phyloP scores from a whole-genome alignment of 1,140 invertebrate species.

The Solen grandis region DNA sequence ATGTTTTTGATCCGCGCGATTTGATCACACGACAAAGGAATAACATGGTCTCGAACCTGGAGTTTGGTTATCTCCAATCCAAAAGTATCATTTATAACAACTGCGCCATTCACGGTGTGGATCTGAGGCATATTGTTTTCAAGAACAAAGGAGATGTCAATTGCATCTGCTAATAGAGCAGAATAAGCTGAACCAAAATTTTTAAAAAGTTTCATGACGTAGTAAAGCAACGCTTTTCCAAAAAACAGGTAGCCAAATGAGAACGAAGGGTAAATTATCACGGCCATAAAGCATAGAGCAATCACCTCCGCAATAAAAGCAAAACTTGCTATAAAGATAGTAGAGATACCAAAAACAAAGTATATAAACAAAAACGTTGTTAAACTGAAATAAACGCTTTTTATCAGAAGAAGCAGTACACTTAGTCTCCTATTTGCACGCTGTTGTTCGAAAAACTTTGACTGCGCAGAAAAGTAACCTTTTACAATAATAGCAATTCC shows the following conservation, averaged over 20 bases:
- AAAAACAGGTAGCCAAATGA: constrained; percentile 40
- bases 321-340: constrained; percentile 5
- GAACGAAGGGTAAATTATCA: constrained; percentile 21
- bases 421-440: background rate
- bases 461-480: background rate
- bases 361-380: background rate
- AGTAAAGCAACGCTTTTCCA: constrained; percentile 13
- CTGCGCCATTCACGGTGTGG: background rate
- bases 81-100: background rate
- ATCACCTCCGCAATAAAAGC: background rate
- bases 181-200: constrained; percentile 13
- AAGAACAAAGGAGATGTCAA: background rate
- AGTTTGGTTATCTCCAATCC: background rate
- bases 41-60: background rate
- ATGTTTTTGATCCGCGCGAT: background rate
- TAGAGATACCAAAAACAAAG: constrained; percentile 6
- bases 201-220: constrained; percentile 22
- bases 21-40: constrained; percentile 1
- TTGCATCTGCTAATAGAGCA: constrained; percentile 3
- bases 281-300: constrained; percentile 11
- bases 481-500: background rate
- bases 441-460: background rate
- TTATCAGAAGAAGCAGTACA: background rate
- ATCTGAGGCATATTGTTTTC: background rate
- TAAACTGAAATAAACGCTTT: background rate